Evolutionary conservation across 2,797 vertebrate genomes (phyloP), one percentile per base, ranked within the genome.

Genomic region (Mus caroli): DNA sequence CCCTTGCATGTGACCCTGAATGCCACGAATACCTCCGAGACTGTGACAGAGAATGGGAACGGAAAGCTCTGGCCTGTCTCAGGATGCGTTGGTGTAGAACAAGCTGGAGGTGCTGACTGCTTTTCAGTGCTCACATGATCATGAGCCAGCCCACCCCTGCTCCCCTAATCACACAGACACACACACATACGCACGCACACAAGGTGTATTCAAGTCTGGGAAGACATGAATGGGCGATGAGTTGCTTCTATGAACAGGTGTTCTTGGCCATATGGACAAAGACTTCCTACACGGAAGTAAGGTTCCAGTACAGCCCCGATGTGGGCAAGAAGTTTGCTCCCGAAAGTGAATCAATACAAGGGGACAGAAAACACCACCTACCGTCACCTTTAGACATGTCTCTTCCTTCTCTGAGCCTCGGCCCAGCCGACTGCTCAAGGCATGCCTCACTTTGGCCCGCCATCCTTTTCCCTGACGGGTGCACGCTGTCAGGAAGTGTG

Each of bases 141-240:
- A 0, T 37, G 24, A 26, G 46, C 64, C 28, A 52, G 67, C 40
- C 28, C 12, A 69, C 46, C 73, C 17, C 50, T 10, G 7, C 56
- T 17, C 14, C 2, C 15, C 37, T 12, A 5, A 24, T 28, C 37
- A 14, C 13, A 28, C 20, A 1, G n/a, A 20, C 34, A n/a, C 34
- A 17, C 34, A 1, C 24, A 43, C 5, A 43, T 43, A 69, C 34
- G 9, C 34, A 1, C 22, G 0, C 0, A 5, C 34, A 14, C 2
- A 7, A 20, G 3, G 73, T n/a, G 10, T 14, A 7, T n/a, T 52
- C 2, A 64, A n/a, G 31, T 50, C 24, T 78, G 67, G 69, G 77
- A 28, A 50, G 73, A 24, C 15, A 31, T 31, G n/a, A 50, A 67
- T 6, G 19, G 11, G 22, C 37, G 89, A 14, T 19, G 54, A 15